Base-by-base conservation (phyloP, 1,140 invertebrate genomes). In the Euwallacea fornicatus region DNA sequence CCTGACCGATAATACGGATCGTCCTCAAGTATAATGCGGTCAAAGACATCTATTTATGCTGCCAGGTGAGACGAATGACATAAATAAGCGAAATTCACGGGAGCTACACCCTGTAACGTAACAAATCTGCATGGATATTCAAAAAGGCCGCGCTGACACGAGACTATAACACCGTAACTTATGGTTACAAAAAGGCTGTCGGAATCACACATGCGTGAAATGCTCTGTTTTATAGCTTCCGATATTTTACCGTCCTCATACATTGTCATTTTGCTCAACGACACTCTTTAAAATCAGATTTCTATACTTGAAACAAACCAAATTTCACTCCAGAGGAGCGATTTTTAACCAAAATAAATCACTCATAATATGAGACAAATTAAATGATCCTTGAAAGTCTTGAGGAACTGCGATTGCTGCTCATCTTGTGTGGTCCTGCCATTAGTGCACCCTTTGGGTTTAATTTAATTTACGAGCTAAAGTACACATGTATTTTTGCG, bases 141-240 rank as follows among this genome's bases (percentile, higher is more conserved):
- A 62, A 62, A 62, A 62, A 62, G 42, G 42, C 60, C 60, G 60
- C 60, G 60, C 60, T 62, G 60, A 62, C 60, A 46, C n/a, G 42
- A 62, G 21, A 44, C 21, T 46, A 62, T 62, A 62, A 44, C 11
- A 42, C 9, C 7, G 60, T 43, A 44, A 62, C 60, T 62, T 62
- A 62, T 62, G 42, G 42, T 10, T 62, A 62, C 42, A 62, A 62
- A 62, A 62, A 62, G 60, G 42, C 16, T 42, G 60, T 13, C 42
- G 13, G 60, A 62, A 44, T 68, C 66, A 68, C 66, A 68, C 56
- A 68, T 68, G 66, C 61, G 66, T 56, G 61, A 68, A 68, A 68
- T 68, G 42, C 56, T 8, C 16, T 68, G 61, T 56, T 68, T 68
- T 53, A 68, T 10, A 16, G 56, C 43, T 43, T 42, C 42, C 41